Conservation (phyloP, 2,113 vertebrate genomes). For the Smithornis capensis region DNA sequence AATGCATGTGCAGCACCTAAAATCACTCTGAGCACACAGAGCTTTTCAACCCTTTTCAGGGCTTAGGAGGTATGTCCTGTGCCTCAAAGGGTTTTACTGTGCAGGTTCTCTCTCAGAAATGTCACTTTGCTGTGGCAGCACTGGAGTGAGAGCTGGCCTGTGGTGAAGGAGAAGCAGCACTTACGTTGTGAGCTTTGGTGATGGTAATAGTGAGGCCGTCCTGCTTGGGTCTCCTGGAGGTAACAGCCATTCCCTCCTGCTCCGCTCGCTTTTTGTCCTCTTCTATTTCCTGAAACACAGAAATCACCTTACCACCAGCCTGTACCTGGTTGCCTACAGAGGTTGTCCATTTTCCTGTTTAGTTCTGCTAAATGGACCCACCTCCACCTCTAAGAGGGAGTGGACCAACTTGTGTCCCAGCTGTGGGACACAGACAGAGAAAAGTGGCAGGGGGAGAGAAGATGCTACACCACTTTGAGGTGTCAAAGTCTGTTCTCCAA, state of each 20-base stretch:
- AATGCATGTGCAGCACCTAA: background rate
- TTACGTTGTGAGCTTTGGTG: slow-evolving; percentile 88
- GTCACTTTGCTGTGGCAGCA: background rate
- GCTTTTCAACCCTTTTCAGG: background rate
- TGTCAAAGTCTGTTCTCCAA: background rate
- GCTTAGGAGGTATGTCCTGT: background rate
- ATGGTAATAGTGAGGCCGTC: slow-evolving; percentile 95
- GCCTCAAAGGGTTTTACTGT: background rate
- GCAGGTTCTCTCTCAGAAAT: background rate
- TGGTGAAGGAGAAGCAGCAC: slow-evolving; percentile 20
- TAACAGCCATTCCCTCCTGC: slow-evolving; percentile 86
- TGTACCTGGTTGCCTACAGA: background rate
- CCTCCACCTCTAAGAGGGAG: background rate
- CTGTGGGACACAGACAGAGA: background rate
- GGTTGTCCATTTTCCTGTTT: background rate
- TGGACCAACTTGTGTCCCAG: background rate
- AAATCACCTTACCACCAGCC: background rate
- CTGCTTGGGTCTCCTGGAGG: slow-evolving; percentile 78
- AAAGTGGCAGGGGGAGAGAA: background rate
- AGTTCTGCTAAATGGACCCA: background rate
- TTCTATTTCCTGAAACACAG: slow-evolving; percentile 88
- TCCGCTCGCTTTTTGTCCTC: slow-evolving; percentile 92
- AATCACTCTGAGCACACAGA: background rate
- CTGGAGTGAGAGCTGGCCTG: background rate
- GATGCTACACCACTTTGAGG: background rate